A percentile compares a stretch with the other conserved stretches of the same genome.
Evolutionary conservation across 2,888 invertebrate species (phyloP).

Genomic region (Machimus rusticus): DNA sequence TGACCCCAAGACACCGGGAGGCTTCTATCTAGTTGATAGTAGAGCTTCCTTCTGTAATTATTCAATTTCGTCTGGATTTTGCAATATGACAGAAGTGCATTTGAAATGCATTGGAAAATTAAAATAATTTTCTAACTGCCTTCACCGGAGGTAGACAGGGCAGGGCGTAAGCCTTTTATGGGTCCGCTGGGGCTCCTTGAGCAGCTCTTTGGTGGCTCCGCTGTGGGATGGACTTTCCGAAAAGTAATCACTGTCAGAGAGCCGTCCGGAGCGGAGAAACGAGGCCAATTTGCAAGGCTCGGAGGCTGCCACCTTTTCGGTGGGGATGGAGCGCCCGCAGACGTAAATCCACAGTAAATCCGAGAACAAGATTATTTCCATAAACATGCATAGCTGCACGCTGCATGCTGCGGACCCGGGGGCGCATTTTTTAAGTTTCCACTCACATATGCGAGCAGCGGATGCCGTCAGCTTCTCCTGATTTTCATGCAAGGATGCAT

Average conservation of each 20-base stretch:
- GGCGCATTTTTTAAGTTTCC: constrained; percentile 12
- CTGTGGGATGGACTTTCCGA: background rate
- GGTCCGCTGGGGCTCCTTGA: background rate
- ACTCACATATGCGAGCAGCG: constrained; percentile 13
- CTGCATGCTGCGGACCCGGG: background rate
- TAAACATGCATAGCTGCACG: background rate
- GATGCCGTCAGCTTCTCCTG: constrained; percentile 20
- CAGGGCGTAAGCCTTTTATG: background rate
- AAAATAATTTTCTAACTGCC: background rate
- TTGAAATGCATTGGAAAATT: background rate
- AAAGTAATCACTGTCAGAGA: background rate
- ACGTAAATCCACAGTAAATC: background rate
- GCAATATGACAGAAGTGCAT: background rate
- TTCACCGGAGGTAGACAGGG: background rate
- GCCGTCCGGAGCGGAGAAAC: background rate
- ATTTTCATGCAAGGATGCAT: constrained; percentile 28
- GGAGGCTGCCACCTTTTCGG: background rate
- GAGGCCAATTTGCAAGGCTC: background rate
- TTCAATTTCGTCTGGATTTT: background rate
- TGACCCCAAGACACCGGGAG: background rate
- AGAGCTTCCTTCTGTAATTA: background rate
- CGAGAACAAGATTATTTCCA: background rate
- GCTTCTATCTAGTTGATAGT: background rate
- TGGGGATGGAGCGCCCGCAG: background rate
- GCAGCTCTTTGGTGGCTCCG: background rate